A percentile compares a stretch with the other conserved stretches of the same genome.
Conservation (phyloP, 1,140 invertebrate species). For the Magallana angulata region DNA sequence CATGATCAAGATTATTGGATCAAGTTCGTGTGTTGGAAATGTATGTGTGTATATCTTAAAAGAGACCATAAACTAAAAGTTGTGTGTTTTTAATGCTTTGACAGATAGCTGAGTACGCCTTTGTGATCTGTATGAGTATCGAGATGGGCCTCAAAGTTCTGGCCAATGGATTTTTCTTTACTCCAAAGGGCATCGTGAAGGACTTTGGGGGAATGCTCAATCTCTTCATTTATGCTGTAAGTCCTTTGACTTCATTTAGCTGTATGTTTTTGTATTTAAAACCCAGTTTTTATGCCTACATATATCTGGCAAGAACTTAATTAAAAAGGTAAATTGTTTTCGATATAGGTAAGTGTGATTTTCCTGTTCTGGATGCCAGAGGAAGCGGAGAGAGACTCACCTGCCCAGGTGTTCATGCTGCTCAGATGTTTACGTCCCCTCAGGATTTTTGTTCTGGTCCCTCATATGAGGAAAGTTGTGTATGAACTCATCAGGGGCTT, state of each 20-base stretch:
- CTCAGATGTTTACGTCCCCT: slow-evolving; percentile 96
- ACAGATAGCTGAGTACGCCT: slow-evolving; percentile 98
- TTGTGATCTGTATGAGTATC: slow-evolving; percentile 98
- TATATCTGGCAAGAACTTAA: neutral
- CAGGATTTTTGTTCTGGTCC: slow-evolving; percentile 97
- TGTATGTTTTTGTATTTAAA: neutral
- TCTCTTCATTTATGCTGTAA: slow-evolving; percentile 97
- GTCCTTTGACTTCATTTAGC: slow-evolving; percentile 58
- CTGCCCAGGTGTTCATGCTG: slow-evolving; percentile 97
- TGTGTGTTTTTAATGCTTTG: slow-evolving; percentile 72
- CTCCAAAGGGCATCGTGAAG: slow-evolving; percentile 98
- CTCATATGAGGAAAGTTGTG: slow-evolving; percentile 99
- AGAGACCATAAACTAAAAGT: neutral
- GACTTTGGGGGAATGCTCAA: slow-evolving; percentile 98
- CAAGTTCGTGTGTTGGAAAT: neutral
- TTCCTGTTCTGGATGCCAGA: slow-evolving; percentile 98
- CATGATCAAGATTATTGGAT: no score
- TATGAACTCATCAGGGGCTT: slow-evolving; percentile 99
- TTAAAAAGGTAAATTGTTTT: neutral
- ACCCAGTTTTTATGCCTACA: no score
- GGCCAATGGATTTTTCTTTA: slow-evolving; percentile 98
- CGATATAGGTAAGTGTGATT: slow-evolving; percentile 83
- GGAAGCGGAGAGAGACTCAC: slow-evolving; percentile 89
- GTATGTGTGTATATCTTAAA: neutral
- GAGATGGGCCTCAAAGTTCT: slow-evolving; percentile 97